phyloP scores from a whole-genome alignment of 1,140 invertebrate species.

The Drosophila punjabiensis region DNA sequence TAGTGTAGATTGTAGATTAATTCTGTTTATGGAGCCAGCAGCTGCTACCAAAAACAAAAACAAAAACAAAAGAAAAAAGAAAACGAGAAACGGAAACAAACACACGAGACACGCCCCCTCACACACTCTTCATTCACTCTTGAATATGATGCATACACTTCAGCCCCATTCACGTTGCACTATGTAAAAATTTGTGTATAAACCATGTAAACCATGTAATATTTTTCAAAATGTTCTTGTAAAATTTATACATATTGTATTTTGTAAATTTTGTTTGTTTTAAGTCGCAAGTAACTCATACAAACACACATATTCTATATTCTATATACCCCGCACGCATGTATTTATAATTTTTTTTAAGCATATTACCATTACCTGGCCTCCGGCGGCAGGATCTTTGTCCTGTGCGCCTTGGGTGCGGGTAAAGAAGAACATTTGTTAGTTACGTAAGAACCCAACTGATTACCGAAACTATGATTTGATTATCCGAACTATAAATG shows the following conservation, averaged over 20 bases:
- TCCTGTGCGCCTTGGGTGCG: constrained; percentile 12
- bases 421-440: constrained; percentile 49
- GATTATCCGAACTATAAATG: constrained; percentile 25
- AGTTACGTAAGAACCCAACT: constrained; percentile 60
- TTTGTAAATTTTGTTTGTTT: constrained; percentile 76
- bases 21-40: constrained; percentile 49
- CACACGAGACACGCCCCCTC: constrained; percentile 42
- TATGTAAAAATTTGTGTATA: constrained; percentile 81
- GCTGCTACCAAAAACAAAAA: constrained; percentile 50
- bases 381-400: neutral
- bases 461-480: constrained; percentile 48
- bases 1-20: constrained; percentile 52
- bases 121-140: constrained; percentile 25
- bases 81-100: constrained; percentile 26
- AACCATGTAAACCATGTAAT: constrained; percentile 69
- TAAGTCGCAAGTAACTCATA: constrained; percentile 61
- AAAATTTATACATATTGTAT: constrained; percentile 71
- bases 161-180: constrained; percentile 75
- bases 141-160: constrained; percentile 45
- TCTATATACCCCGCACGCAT: constrained; percentile 54
- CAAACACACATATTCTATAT: constrained; percentile 27
- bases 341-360: constrained; percentile 71
- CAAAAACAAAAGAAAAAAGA: no score
- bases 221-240: constrained; percentile 75
- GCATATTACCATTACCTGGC: constrained; percentile 30